phyloP scores from a whole-genome alignment of 53 echinoderm and acorn worm species.

The Arbacia lixula region DNA sequence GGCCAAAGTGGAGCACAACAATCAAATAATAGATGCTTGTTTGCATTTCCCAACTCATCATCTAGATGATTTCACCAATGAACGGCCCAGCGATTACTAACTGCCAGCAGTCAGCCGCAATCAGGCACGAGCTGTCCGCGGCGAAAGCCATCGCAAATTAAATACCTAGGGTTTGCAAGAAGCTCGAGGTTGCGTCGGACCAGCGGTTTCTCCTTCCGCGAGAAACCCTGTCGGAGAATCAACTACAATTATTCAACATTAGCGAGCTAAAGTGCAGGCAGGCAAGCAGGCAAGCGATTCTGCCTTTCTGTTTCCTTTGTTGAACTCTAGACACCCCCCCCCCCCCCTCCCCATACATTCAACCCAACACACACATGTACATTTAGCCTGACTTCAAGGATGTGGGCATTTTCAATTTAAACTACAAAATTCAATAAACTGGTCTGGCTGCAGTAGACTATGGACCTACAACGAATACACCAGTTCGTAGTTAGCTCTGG shows the following conservation, averaged over 20 bases:
- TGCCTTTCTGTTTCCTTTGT: no score
- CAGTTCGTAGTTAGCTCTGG: no score
- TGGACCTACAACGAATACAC: no score
- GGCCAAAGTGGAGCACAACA: constrained; percentile 52
- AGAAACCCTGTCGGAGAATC: constrained; percentile 26
- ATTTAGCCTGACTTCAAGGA: no score
- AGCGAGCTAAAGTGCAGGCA: constrained; percentile 51
- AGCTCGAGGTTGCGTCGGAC: background rate
- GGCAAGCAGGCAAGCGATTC: constrained; percentile 38
- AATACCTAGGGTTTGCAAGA: constrained; percentile 27
- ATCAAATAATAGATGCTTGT: constrained; percentile 59
- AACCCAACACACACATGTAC: no score
- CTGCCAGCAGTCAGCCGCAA: constrained; percentile 44
- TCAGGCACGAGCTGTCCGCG: constrained; percentile 47
- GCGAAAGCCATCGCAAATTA: constrained; percentile 56
- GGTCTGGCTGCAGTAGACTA: no score
- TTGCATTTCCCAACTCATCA: constrained; percentile 48
- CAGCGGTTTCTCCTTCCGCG: constrained; percentile 2
- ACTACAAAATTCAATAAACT: no score
- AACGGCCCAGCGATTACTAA: constrained; percentile 36
- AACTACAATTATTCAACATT: constrained; percentile 56
- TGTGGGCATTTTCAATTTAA: no score
- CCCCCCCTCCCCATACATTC: no score
- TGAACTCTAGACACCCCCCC: no score
- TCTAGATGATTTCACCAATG: constrained; percentile 41